Evolutionary conservation across 2,797 vertebrate genomes (phyloP).

Genomic region (Chaetophractus vellerosus): DNA sequence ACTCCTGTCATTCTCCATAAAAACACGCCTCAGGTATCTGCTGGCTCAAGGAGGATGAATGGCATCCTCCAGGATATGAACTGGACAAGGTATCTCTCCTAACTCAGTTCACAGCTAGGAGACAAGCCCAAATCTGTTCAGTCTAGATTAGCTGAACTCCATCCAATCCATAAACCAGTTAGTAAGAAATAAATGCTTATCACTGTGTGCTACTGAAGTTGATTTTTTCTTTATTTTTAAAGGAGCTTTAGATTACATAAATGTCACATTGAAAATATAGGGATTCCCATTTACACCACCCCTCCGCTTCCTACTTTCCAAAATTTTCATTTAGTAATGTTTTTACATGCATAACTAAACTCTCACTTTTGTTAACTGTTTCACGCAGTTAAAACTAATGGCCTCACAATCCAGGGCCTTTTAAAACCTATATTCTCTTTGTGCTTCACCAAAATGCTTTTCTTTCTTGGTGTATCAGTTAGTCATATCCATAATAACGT

Average conservation of each 20-base stretch:
- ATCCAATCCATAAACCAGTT: background rate
- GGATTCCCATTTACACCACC: too few species aligned
- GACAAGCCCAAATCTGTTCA: background rate
- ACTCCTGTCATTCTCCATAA: background rate
- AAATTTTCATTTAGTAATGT: background rate
- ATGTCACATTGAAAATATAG: too few species aligned
- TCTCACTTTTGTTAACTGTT: background rate
- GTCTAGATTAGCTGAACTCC: background rate
- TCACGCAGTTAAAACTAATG: background rate
- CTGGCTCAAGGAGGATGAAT: background rate
- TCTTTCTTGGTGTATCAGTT: background rate
- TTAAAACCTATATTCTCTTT: background rate
- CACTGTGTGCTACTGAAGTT: background rate
- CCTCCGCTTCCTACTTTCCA: background rate
- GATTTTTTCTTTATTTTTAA: too few species aligned
- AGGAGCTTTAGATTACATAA: too few species aligned
- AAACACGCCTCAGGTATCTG: background rate
- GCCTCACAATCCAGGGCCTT: background rate
- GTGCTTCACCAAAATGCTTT: background rate
- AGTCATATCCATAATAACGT: background rate
- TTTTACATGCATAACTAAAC: background rate
- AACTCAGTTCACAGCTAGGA: background rate
- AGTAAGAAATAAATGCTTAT: background rate
- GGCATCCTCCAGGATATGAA: background rate
- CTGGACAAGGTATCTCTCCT: too few species aligned